Conservation (phyloP, 2,113 vertebrate genomes). For the Hippotragus niger region DNA sequence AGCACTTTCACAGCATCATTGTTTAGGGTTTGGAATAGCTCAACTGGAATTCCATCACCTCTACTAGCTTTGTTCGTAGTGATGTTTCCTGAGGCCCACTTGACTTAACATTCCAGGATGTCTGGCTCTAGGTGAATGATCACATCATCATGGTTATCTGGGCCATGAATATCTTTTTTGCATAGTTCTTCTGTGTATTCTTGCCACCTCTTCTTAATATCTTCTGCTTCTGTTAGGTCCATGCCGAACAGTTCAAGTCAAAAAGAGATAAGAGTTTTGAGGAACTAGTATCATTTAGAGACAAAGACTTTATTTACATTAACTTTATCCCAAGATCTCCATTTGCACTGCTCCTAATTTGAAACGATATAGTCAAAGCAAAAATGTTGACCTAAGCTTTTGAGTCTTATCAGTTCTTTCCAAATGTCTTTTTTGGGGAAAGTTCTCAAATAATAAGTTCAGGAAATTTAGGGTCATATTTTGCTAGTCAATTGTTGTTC, state of each 20-base stretch:
- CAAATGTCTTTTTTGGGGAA: neutral
- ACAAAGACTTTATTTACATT: constrained; percentile 62
- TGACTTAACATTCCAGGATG: neutral
- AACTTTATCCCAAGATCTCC: constrained; percentile 64
- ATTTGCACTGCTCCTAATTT: constrained; percentile 45
- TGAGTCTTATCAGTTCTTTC: constrained; percentile 4
- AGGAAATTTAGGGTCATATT: constrained; percentile 19
- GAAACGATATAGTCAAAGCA: constrained; percentile 32
- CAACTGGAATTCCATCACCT: neutral
- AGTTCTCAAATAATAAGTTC: neutral
- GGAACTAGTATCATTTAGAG: constrained; percentile 63
- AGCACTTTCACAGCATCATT: neutral
- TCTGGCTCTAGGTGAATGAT: neutral
- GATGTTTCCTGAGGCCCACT: neutral
- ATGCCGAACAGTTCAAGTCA: constrained; percentile 49
- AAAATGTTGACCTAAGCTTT: constrained; percentile 51
- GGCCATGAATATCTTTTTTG: neutral
- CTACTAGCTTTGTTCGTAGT: neutral
- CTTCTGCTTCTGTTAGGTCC: neutral
- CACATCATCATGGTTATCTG: neutral
- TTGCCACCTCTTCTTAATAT: neutral
- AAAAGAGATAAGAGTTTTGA: constrained; percentile 62
- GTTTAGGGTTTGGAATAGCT: neutral
- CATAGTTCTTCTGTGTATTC: neutral
- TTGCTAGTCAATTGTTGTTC: constrained; percentile 1